Evolutionary conservation across 1,140 invertebrate genomes (phyloP), one percentile per base, ranked within the genome.

Genomic region (Apis laboriosa): DNA sequence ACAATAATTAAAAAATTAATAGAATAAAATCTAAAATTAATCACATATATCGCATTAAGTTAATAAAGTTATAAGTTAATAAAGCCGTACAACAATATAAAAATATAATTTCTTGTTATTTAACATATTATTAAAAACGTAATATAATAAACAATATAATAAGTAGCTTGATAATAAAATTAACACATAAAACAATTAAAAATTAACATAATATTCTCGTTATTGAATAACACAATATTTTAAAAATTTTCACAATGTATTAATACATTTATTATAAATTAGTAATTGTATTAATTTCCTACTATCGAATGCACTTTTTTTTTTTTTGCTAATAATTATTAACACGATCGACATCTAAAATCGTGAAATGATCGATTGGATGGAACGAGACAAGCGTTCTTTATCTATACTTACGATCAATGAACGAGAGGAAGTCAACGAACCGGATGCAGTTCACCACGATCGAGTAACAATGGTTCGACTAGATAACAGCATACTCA

Each of bases 361-460:
- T 9, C 49, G 24, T 7, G 17, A 5, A 1, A 76, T 13, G 74
- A 78, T 71, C 66, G 55, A 60, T 28, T 7, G 21, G 17, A 28
- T 67, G 17, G 7, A 19, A 19, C 2, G 19, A 11, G 13, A 19
- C 5, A 19, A n/a, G 19, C 24, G 55, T 28, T 49, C 13, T 58
- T 12, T 51, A 71, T 72, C n/a, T 79, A 55, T 43, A 43, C 49
- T 74, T 74, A 56, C 58, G 58, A 34, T 80, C 49, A 55, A 64
- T 55, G 21, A 17, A 43, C 55, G 34, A 9, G 56, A 7, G 19
- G 55, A 51, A 60, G 53, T 81, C 73, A 81, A 56, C 73, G 80
- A 76, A 81, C 73, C 43, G 72, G 34, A 76, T 56, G 51, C 28
- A 43, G 51, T 21, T 68, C n/a, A 19, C n/a, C 80, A 60, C 43